Evolutionary conservation across 2,797 vertebrate species (phyloP).

Genomic region (Austrolebias charrua): DNA sequence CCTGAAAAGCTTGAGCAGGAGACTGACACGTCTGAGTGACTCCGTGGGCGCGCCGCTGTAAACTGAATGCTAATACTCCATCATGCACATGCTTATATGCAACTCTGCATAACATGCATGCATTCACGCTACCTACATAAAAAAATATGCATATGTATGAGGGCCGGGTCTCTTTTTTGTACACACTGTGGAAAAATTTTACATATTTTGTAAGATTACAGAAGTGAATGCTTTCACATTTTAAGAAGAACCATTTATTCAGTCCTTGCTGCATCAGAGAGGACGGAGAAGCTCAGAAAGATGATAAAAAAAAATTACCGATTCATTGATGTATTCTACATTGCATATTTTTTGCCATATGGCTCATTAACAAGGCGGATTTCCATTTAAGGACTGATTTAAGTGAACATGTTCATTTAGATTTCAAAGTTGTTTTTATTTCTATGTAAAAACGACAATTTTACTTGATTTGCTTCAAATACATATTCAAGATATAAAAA

Average conservation of each 20-base stretch:
- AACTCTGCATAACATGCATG: slow-evolving; percentile 21
- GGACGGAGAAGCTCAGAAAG: too few relatives aligned
- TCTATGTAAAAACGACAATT: too few relatives aligned
- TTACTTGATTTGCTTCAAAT: too few relatives aligned
- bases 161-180: slow-evolving; percentile 10
- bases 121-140: slow-evolving; percentile 30
- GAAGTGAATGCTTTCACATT: neutral
- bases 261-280: neutral
- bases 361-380: too few relatives aligned
- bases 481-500: too few relatives aligned
- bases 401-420: too few relatives aligned
- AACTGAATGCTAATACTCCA: slow-evolving; percentile 62
- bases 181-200: neutral
- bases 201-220: slow-evolving; percentile 11
- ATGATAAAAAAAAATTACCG: too few relatives aligned
- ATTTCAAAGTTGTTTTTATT: too few relatives aligned
- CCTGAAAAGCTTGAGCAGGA: slow-evolving; percentile 67
- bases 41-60: slow-evolving; percentile 50
- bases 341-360: too few relatives aligned
- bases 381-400: too few relatives aligned
- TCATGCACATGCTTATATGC: slow-evolving; percentile 34
- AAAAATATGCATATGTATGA: slow-evolving; percentile 54
- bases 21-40: slow-evolving; percentile 71
- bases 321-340: too few relatives aligned
- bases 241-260: neutral